Percentiles rank a stretch among this genome's conserved stretches.
Conservation (phyloP, 2,888 invertebrate species). For the Ceraclea dissimilis region DNA sequence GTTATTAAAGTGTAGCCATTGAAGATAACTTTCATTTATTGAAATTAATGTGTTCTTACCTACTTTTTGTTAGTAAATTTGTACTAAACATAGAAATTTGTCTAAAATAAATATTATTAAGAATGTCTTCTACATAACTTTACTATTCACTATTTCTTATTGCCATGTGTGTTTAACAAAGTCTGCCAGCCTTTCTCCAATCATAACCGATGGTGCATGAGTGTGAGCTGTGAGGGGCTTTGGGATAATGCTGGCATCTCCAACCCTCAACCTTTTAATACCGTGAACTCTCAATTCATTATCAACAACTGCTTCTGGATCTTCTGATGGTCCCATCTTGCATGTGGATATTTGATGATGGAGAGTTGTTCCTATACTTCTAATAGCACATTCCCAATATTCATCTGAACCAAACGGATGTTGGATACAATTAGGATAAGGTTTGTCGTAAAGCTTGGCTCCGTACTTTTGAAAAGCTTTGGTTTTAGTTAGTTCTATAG, state of each 20-base stretch:
- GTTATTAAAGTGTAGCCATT: too few species aligned
- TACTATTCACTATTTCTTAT: background rate
- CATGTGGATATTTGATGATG: conserved; percentile 63
- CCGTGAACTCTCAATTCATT: conserved; percentile 55
- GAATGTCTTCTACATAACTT: too few species aligned
- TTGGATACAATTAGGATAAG: conserved; percentile 46
- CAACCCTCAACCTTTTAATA: conserved; percentile 52
- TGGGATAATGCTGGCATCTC: conserved; percentile 62
- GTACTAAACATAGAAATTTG: too few species aligned
- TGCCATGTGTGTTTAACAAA: conserved; percentile 51
- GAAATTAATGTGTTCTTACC: too few species aligned
- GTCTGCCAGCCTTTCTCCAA: conserved; percentile 65
- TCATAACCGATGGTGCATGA: conserved; percentile 61
- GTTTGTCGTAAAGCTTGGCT: conserved; percentile 44
- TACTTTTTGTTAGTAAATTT: too few species aligned
- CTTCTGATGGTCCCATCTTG: conserved; percentile 60
- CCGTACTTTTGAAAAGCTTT: conserved; percentile 53
- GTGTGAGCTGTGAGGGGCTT: conserved; percentile 58
- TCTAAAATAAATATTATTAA: too few species aligned
- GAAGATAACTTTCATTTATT: too few species aligned
- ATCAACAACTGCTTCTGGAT: conserved; percentile 58
- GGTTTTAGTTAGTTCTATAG: conserved; percentile 50
- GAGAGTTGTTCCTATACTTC: conserved; percentile 52
- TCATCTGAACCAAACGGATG: conserved; percentile 50
- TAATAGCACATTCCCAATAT: conserved; percentile 64